phyloP scores from a whole-genome alignment of 2,888 invertebrate species.

The Alitta virens region DNA sequence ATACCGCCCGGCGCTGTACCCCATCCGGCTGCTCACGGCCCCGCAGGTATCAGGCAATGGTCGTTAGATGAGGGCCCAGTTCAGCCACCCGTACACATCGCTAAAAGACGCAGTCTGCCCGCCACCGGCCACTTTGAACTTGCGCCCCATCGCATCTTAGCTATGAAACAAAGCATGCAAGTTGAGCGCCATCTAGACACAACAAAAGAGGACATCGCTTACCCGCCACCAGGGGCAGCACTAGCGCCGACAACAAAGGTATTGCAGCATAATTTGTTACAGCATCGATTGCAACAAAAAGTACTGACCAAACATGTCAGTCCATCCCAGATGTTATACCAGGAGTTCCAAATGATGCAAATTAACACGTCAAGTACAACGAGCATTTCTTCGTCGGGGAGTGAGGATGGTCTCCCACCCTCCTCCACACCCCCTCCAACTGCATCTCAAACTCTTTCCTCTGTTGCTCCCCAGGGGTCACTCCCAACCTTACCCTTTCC shows the following conservation, averaged over 20 bases:
- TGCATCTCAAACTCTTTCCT: background rate
- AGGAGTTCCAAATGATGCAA: constrained; percentile 23
- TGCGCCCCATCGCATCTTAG: constrained; percentile 55
- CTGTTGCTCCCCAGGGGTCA: background rate
- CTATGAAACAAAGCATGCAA: constrained; percentile 53
- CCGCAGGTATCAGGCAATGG: constrained; percentile 56
- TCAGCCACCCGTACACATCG: constrained; percentile 11
- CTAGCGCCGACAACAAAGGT: constrained; percentile 24
- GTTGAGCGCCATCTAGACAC: constrained; percentile 51
- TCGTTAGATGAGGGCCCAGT: constrained; percentile 40
- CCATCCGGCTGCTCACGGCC: constrained; percentile 25
- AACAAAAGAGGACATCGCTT: background rate
- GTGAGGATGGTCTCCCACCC: constrained; percentile 52
- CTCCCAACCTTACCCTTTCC: background rate
- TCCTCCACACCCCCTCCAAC: constrained; percentile 50
- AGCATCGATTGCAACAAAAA: constrained; percentile 81
- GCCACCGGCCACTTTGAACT: constrained; percentile 46
- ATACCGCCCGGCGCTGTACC: too few relatives aligned
- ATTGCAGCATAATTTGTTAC: constrained; percentile 76
- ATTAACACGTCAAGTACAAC: constrained; percentile 11
- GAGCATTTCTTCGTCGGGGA: constrained; percentile 52
- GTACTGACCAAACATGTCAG: constrained; percentile 69
- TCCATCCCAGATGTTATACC: constrained; percentile 6
- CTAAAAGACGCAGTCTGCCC: constrained; percentile 22
- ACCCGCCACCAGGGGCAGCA: background rate